Conservation (phyloP, 2,113 vertebrate genomes). For the Pelecanoides urinatrix region DNA sequence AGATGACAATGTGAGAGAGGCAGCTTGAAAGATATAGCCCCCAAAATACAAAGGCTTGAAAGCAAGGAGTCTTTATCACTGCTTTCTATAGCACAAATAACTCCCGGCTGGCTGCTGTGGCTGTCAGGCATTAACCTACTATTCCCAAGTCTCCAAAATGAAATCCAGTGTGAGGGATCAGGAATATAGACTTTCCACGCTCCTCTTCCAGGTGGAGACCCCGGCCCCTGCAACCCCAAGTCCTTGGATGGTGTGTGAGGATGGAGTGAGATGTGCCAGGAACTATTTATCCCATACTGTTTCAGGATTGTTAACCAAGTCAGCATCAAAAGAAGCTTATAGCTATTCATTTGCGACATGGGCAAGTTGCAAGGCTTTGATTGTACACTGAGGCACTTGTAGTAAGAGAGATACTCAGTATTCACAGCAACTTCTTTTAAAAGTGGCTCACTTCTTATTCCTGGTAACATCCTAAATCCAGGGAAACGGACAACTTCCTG, state of each 20-base stretch:
- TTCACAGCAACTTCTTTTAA: not conserved
- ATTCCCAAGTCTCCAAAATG: not conserved
- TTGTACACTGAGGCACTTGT: not conserved
- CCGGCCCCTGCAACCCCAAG: accelerated
- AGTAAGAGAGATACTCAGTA: not conserved
- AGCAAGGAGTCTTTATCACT: not conserved
- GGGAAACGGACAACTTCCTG: not conserved
- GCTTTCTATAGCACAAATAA: not conserved
- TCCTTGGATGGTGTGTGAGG: not conserved
- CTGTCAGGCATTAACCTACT: not conserved
- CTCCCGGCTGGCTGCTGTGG: not conserved
- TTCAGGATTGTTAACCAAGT: not conserved
- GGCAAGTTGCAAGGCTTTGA: not conserved
- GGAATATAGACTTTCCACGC: not conserved
- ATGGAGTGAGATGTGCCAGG: not conserved
- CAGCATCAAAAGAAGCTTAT: not conserved
- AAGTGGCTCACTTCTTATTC: not conserved
- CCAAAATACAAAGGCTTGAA: not conserved
- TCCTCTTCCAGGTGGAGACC: not conserved
- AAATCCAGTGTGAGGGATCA: not conserved
- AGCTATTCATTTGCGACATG: not conserved
- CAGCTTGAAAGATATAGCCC: not conserved
- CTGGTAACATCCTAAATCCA: not conserved
- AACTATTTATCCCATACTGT: not conserved
- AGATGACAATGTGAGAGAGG: not conserved